Conservation (phyloP, 2,888 invertebrate species). For the Aradus depressus region DNA sequence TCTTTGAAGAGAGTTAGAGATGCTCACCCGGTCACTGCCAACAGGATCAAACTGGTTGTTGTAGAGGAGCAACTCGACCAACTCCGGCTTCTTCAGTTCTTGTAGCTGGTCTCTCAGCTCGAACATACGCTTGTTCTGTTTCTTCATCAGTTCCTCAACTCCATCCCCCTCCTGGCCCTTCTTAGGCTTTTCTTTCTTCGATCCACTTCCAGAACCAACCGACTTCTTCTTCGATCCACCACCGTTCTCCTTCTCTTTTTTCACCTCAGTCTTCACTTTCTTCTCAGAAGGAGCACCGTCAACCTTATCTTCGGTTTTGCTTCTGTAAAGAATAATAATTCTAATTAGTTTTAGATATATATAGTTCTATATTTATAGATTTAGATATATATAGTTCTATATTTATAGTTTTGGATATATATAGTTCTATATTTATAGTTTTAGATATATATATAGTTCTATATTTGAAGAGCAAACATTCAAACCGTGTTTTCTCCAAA, state of each 20-base stretch:
- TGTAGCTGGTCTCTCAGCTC: conserved; percentile 52
- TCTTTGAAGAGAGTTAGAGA: too few relatives aligned
- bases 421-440: too few relatives aligned
- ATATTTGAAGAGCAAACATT: too few relatives aligned
- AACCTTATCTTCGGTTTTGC: conserved; percentile 39
- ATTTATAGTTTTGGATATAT: too few relatives aligned
- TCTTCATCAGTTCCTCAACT: conserved; percentile 47
- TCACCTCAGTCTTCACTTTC: conserved; percentile 55
- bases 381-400: too few relatives aligned
- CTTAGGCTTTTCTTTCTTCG: conserved; percentile 38
- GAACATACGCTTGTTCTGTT: conserved; percentile 63
- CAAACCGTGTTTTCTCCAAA: too few relatives aligned
- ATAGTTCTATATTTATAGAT: too few relatives aligned
- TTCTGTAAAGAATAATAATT: too few relatives aligned
- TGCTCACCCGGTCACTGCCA: conserved; percentile 54
- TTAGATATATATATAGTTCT: too few relatives aligned
- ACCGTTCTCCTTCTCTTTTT: conserved; percentile 42
- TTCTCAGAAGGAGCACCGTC: conserved; percentile 49
- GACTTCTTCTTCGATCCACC: conserved; percentile 41
- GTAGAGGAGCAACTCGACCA: conserved; percentile 50
- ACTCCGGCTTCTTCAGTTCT: conserved; percentile 48
- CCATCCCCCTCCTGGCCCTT: conserved; percentile 36
- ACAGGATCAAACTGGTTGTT: conserved; percentile 61
- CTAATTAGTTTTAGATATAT: too few relatives aligned
- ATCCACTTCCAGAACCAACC: conserved; percentile 8